These are phyloP conservation scores for Podilymbus podiceps DNA, from an alignment of 2,113 vertebrate genomes.

Conservation along the genomic window DNA sequence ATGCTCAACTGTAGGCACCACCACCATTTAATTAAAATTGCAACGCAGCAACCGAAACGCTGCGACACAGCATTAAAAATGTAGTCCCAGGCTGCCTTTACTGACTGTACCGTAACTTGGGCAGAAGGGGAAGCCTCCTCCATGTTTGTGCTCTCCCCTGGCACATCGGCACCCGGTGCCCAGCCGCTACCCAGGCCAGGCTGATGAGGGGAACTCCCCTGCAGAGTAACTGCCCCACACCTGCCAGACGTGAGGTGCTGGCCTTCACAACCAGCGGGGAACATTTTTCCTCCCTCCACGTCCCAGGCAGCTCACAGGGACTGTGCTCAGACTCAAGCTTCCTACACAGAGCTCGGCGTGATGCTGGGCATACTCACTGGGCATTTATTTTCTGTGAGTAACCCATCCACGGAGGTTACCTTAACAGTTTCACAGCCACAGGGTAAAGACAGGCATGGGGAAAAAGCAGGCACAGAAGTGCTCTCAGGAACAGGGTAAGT, in stretches of 20 bases:
- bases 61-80: neutral
- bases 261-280: neutral
- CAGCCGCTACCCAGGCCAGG: neutral
- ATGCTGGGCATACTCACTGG: neutral
- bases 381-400: neutral
- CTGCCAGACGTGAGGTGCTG: neutral
- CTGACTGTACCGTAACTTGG: neutral
- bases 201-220: neutral
- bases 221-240: neutral
- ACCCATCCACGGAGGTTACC: neutral
- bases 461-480: neutral
- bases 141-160: neutral
- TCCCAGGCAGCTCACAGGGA: neutral
- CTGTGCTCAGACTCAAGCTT: neutral
- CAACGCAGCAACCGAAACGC: neutral
- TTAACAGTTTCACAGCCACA: neutral
- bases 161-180: fast-evolving
- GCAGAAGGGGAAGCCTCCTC: neutral
- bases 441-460: neutral
- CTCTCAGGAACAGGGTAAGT: neutral
- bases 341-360: neutral
- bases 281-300: neutral
- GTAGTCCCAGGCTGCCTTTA: neutral
- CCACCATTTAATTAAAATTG: neutral
- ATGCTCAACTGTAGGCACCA: neutral